phyloP scores from a whole-genome alignment of 2,797 vertebrate species.

The Orientallactaga sibirica region DNA sequence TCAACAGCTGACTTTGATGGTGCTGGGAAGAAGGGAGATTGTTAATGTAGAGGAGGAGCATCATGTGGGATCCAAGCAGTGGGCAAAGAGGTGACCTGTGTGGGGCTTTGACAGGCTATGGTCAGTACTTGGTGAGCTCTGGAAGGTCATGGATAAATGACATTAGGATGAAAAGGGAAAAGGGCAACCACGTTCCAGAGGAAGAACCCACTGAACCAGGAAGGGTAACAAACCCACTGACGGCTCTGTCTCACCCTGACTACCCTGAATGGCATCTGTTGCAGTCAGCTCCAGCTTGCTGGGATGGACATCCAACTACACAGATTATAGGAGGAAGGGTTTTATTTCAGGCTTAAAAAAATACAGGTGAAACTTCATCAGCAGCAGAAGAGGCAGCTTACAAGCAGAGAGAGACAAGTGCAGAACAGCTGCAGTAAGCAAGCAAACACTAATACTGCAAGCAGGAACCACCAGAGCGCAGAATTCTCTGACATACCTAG shows the following conservation, averaged over 20 bases:
- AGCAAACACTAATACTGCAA: no score
- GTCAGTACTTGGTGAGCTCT: background rate
- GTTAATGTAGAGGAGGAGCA: background rate
- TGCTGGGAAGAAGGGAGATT: background rate
- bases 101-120: background rate
- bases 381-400: no score
- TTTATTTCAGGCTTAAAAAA: no score
- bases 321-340: no score
- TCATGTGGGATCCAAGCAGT: background rate
- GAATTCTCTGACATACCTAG: no score
- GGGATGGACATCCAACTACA: no score
- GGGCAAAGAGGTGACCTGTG: background rate
- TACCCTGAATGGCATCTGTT: background rate
- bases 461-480: no score
- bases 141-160: no score
- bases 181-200: background rate
- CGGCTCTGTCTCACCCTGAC: background rate
- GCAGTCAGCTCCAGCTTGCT: no score
- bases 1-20: background rate
- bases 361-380: no score
- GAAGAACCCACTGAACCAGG: background rate
- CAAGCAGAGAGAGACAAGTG: no score
- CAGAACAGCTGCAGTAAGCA: no score
- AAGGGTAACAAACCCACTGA: background rate
- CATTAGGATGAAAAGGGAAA: background rate